Evolutionary conservation across 2,797 vertebrate species (phyloP).

Genomic region (Enteromius unitaeniatus): DNA sequence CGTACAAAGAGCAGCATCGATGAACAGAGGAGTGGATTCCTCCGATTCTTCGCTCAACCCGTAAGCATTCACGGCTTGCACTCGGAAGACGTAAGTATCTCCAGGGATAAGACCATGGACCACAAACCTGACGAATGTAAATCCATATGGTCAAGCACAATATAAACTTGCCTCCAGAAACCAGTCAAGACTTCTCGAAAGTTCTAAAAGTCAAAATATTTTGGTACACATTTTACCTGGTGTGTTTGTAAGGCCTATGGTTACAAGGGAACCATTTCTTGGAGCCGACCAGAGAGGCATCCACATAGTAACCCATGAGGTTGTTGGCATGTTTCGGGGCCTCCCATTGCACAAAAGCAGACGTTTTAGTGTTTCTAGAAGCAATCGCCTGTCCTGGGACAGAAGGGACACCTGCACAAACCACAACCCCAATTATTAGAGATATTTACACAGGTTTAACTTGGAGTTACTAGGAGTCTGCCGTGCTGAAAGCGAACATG

Average conservation of each 20-base stretch:
- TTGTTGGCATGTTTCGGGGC: constrained; percentile 81
- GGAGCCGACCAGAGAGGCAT: constrained; percentile 84
- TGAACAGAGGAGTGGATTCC: constrained; percentile 87
- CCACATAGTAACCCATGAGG: constrained; percentile 94
- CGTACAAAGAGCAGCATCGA: constrained; percentile 93
- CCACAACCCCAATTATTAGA: not conserved
- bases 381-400: constrained; percentile 86
- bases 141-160: constrained; percentile 3
- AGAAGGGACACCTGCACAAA: constrained; percentile 83
- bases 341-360: constrained; percentile 94
- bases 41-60: constrained; percentile 94
- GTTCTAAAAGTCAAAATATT: not conserved
- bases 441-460: not conserved
- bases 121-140: constrained; percentile 85
- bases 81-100: constrained; percentile 90
- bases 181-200: not conserved
- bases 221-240: constrained; percentile 74
- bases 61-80: constrained; percentile 89
- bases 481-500: not conserved
- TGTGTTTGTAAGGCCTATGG: constrained; percentile 92
- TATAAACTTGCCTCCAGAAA: not conserved
- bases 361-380: constrained; percentile 91
- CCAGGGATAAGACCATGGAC: constrained; percentile 90
- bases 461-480: not conserved
- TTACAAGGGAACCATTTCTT: constrained; percentile 91